A percentile compares a stretch with the other conserved stretches of the same genome.
Conservation (phyloP, 35 echinoderm and acorn worm species). For the Stichopus chloronotus region DNA sequence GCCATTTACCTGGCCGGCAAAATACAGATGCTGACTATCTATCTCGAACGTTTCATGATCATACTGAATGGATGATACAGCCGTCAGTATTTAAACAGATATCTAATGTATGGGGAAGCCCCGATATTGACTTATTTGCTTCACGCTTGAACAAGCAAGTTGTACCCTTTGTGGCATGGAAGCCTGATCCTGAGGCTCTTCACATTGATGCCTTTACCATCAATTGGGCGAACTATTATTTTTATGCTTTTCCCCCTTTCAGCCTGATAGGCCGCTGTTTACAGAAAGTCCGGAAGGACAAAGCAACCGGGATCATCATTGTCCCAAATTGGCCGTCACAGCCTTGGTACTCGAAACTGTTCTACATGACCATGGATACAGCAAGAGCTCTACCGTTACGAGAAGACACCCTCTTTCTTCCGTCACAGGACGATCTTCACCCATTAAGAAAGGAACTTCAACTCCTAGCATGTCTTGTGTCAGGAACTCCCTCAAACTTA, state of each 20-base stretch:
- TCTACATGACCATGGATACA: no score
- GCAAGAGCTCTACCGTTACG: no score
- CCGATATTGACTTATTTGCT: slow-evolving; percentile 55
- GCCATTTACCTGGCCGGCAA: not conserved
- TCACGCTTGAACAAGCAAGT: slow-evolving; percentile 47
- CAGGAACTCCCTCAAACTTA: no score
- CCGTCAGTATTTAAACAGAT: not conserved
- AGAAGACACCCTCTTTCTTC: no score
- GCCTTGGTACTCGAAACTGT: no score
- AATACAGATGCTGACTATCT: not conserved
- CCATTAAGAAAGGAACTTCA: no score
- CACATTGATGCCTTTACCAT: slow-evolving; percentile 47
- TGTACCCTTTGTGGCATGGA: slow-evolving; percentile 29
- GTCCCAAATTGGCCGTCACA: no score
- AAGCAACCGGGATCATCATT: not conserved
- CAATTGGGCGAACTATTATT: slow-evolving; percentile 3
- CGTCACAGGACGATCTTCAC: no score
- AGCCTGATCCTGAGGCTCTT: slow-evolving; percentile 40
- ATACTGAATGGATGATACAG: slow-evolving; percentile 1
- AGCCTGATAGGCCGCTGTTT: not conserved
- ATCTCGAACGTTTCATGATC: not conserved
- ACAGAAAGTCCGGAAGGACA: not conserved
- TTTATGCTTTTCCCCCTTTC: slow-evolving; percentile 34
- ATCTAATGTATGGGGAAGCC: slow-evolving; percentile 16
- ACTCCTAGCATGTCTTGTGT: no score